Evolutionary conservation across 2,888 invertebrate genomes (phyloP).

Genomic region (Cephonodes hylas): DNA sequence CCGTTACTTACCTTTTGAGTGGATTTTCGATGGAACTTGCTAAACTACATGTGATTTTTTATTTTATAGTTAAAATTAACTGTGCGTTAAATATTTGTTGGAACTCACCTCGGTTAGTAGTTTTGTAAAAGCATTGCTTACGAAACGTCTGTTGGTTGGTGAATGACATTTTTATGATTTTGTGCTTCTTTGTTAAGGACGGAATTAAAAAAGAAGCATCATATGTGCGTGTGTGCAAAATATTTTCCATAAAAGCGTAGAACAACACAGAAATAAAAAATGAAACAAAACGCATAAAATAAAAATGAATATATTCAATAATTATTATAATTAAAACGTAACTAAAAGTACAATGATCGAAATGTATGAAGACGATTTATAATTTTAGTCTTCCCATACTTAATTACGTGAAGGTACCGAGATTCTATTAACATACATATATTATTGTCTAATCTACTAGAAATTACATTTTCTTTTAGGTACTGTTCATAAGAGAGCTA

Average conservation of each 20-base stretch:
- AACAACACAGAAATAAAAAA: constrained; percentile 63
- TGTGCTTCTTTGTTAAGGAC: not conserved
- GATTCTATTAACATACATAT: constrained; percentile 62
- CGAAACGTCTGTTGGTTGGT: not conserved
- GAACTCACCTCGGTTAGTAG: not conserved
- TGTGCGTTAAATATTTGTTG: not conserved
- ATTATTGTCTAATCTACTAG: constrained; percentile 17
- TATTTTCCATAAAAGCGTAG: constrained; percentile 14
- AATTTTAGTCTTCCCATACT: constrained; percentile 27
- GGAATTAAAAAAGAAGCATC: not conserved
- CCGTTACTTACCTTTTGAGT: not conserved
- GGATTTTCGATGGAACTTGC: not conserved
- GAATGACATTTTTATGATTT: not conserved
- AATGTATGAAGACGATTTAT: constrained; percentile 51
- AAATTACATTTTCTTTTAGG: constrained; percentile 56
- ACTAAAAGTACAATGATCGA: constrained; percentile 64
- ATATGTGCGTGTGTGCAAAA: not conserved
- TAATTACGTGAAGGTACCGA: constrained; percentile 53
- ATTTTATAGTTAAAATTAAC: not conserved
- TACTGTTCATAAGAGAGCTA: constrained; percentile 34
- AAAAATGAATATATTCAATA: constrained; percentile 80
- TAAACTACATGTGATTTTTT: not conserved
- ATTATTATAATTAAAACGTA: constrained; percentile 70
- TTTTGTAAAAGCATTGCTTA: not conserved
- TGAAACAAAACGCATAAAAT: constrained; percentile 77